Evolutionary conservation across 2,888 invertebrate species (phyloP), one percentile per base, ranked within the genome.

Genomic region (Sphaerophoria taeniata): DNA sequence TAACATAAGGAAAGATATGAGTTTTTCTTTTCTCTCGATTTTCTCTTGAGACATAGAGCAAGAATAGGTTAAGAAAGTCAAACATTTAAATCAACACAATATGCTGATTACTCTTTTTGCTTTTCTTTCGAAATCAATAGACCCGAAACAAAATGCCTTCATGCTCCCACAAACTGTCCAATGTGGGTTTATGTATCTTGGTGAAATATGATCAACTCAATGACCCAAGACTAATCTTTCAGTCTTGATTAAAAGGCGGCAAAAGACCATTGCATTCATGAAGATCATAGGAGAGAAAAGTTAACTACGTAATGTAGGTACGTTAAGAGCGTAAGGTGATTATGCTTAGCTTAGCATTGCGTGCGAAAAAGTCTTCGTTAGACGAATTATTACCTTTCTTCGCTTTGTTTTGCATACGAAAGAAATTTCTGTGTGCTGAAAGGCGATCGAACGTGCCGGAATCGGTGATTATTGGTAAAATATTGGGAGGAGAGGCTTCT

Each of bases 371-470:
- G 24, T 58, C 16, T 49, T 72, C 14, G 65, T 65, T 43, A 58
- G 45, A 49, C 72, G 72, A 72, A 78, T 78, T 9, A 39, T 39
- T 39, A 39, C 0, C 51, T 16, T 45, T 70, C 69, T 60, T 36
- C 51, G 43, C 67, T 47, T 39, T 11, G 31, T 60, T 78, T 67
- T 69, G 67, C 70, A 51, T 67, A 45, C 3, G 12, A 11, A 55
- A 39, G 34, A 34, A 49, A 24, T 24, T 24, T 9, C 16, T 34
- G 49, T 14, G 4, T 49, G 60, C 24, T 60, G 60, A 69, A 51
- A 67, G 67, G 36, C 43, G 51, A 72, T 72, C 56, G 45, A 53
- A 79, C 31, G 67, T 73, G 53, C 51, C 78, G 78, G 72, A 78
- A 78, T 9, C 12, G 56, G 16, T 77, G 55, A 14, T 67, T 70